phyloP scores from a whole-genome alignment of 2,797 vertebrate genomes.

The Buceros bicornis region DNA sequence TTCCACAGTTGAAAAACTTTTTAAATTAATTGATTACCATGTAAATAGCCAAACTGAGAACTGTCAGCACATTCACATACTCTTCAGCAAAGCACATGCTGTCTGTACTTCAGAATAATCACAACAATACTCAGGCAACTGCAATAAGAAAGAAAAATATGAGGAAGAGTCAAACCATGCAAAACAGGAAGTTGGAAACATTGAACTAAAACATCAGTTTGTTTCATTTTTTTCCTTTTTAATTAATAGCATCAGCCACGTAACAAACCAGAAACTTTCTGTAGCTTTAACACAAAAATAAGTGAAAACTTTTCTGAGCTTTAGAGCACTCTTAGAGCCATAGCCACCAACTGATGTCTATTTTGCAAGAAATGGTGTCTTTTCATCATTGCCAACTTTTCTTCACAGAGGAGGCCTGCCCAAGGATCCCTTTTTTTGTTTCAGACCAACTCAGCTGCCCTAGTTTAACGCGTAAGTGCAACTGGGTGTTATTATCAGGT shows the following conservation, averaged over 20 bases:
- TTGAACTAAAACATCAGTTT: not conserved
- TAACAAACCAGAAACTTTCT: not conserved
- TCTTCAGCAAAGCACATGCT: not conserved
- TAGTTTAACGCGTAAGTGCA: not conserved
- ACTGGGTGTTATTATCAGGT: not conserved
- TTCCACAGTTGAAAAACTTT: not conserved
- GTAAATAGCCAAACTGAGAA: not conserved
- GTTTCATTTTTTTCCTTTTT: not conserved
- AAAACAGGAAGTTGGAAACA: not conserved
- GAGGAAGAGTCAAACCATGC: not conserved
- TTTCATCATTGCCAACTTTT: fast-evolving
- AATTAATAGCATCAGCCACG: not conserved
- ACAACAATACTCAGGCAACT: not conserved
- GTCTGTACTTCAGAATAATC: not conserved
- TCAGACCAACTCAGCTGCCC: not conserved
- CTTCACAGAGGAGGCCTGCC: fast-evolving
- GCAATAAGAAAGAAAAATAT: not conserved
- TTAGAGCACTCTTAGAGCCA: not conserved
- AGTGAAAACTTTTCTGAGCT: not conserved
- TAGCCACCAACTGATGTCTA: fast-evolving
- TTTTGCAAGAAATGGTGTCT: fast-evolving
- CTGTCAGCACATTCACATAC: not conserved
- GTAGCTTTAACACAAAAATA: fast-evolving
- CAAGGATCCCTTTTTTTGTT: not conserved
- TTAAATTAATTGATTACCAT: not conserved